Conservation (phyloP, 2,888 invertebrate genomes). For the Polydrusus cervinus region DNA sequence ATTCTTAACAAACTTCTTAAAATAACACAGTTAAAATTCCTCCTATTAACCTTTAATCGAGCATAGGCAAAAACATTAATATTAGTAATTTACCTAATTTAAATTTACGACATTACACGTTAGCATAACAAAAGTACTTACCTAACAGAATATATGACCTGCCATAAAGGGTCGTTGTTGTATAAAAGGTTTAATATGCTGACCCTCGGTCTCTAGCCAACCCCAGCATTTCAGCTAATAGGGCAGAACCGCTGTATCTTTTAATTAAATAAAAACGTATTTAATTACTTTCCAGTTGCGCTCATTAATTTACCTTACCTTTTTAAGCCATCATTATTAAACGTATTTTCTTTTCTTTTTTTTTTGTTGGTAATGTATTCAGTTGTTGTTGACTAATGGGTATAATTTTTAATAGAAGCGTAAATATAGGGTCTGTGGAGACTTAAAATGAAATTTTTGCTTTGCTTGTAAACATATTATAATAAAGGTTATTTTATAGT, state of each 20-base stretch:
- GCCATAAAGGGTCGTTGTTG: constrained; percentile 32
- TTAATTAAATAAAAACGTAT: constrained; percentile 42
- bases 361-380: constrained; percentile 5
- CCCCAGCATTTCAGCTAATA: constrained; percentile 35
- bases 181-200: constrained; percentile 44
- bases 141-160: constrained; percentile 15
- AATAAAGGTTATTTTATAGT: neutral
- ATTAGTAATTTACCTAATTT: no score
- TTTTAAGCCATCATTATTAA: constrained; percentile 18
- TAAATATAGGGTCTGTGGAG: neutral
- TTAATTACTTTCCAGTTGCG: constrained; percentile 40
- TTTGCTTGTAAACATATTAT: neutral
- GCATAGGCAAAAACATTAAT: no score
- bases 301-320: constrained; percentile 40
- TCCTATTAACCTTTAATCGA: no score
- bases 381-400: neutral
- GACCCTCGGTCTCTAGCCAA: constrained; percentile 40
- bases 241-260: constrained; percentile 31
- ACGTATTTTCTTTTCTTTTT: neutral
- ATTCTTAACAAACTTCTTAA: no score
- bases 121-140: constrained; percentile 20
- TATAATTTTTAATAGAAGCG: neutral
- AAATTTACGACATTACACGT: constrained; percentile 9
- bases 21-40: no score
- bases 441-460: neutral